Conservation (phyloP, 2,113 vertebrate genomes). For the Cisticola juncidis region DNA sequence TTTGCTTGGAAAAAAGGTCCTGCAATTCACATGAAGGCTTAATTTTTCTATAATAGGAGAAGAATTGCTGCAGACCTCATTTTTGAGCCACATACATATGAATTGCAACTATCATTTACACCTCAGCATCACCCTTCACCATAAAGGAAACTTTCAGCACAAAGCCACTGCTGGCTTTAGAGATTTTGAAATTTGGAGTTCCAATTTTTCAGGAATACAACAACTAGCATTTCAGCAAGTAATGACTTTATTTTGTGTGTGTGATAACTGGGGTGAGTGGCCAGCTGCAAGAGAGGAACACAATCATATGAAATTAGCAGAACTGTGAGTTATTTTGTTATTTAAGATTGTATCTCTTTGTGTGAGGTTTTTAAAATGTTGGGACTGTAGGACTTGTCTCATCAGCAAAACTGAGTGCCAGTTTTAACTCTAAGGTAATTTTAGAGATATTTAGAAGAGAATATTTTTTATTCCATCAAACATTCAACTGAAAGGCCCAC, state of each 20-base stretch:
- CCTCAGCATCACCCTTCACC: neutral
- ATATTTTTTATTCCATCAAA: neutral
- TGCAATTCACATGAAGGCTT: neutral
- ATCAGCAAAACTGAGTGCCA: neutral
- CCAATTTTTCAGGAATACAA: neutral
- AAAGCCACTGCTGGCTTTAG: neutral
- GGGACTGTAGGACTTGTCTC: neutral
- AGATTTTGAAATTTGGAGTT: neutral
- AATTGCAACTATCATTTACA: neutral
- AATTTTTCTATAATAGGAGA: neutral
- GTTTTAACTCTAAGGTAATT: neutral
- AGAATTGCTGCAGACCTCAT: neutral
- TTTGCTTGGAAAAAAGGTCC: neutral
- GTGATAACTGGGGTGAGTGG: neutral
- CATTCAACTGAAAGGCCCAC: neutral
- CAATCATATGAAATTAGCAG: neutral
- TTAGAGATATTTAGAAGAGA: neutral
- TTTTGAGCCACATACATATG: rapidly evolving
- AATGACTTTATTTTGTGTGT: neutral
- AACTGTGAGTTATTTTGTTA: neutral
- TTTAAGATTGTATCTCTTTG: neutral
- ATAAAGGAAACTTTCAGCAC: neutral
- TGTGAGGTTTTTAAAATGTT: neutral
- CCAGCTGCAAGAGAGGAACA: neutral
- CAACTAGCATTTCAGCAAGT: neutral